Percentiles rank a stretch among this genome's conserved stretches.
phyloP scores from a whole-genome alignment of 2,888 invertebrate genomes.

The Ganaspis brasiliensis region DNA sequence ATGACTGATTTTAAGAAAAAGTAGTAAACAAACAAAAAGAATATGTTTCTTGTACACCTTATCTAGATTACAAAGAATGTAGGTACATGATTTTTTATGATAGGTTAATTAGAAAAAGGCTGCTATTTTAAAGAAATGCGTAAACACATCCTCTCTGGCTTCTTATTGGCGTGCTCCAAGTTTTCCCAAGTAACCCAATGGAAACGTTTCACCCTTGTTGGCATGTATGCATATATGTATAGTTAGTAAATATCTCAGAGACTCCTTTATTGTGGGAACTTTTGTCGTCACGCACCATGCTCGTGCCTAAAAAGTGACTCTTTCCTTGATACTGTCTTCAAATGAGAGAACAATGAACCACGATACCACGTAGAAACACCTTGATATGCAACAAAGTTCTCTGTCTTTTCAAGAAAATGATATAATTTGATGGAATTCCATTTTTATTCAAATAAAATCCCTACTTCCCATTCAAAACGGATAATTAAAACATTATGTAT shows the following conservation, averaged over 20 bases:
- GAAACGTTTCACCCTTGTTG: conserved; percentile 26
- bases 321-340: conserved; percentile 34
- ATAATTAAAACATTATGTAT: conserved; percentile 10
- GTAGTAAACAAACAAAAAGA: not conserved
- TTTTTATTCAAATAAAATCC: conserved; percentile 8
- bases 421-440: conserved; percentile 19
- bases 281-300: conserved; percentile 66
- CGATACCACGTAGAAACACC: conserved; percentile 25
- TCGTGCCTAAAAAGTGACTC: conserved; percentile 63
- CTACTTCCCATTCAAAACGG: not conserved
- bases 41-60: not conserved
- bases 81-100: conserved; percentile 65
- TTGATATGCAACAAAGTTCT: conserved; percentile 10
- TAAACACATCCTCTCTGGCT: conserved; percentile 8
- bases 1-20: no score
- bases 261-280: conserved; percentile 65
- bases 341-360: conserved; percentile 45
- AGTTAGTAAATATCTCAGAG: conserved; percentile 57
- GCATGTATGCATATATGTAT: conserved; percentile 50
- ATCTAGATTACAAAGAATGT: not conserved
- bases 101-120: conserved; percentile 85
- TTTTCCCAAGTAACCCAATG: conserved; percentile 43
- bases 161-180: conserved; percentile 30
- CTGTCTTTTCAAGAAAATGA: not conserved
- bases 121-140: conserved; percentile 58